These are phyloP conservation scores for Gobiocypris rarus DNA, from an alignment of 2,113 vertebrate genomes.

Conservation along the genomic window DNA sequence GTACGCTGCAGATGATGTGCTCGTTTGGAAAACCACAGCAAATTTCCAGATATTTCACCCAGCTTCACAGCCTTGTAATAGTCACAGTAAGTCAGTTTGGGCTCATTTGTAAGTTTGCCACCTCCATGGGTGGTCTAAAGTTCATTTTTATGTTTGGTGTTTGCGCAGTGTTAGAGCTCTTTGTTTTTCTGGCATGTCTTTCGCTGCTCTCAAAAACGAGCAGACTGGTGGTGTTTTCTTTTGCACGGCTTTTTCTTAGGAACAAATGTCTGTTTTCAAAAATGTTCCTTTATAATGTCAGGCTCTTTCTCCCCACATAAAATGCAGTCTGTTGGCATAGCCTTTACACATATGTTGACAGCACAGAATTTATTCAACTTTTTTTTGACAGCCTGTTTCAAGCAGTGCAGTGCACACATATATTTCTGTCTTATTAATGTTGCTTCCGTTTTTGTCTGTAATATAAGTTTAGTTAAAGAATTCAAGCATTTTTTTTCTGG, in stretches of 20 bases:
- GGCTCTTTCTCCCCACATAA: conserved; percentile 33
- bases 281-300: conserved; percentile 35
- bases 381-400: conserved; percentile 53
- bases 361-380: conserved; percentile 27
- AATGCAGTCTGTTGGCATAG: conserved; percentile 20
- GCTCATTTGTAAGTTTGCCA: conserved; percentile 51
- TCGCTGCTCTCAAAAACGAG: not conserved
- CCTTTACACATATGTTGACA: conserved; percentile 38
- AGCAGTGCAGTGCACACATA: conserved; percentile 32
- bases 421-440: conserved; percentile 25
- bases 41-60: conserved; percentile 26
- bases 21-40: conserved; percentile 46
- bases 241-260: conserved; percentile 28
- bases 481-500: not conserved
- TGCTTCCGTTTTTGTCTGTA: not conserved
- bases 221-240: conserved; percentile 38
- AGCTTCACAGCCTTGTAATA: conserved; percentile 18
- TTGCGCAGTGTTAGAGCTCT: conserved; percentile 47
- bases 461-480: conserved; percentile 18
- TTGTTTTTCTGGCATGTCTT: conserved; percentile 54
- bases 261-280: conserved; percentile 40
- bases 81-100: conserved; percentile 35
- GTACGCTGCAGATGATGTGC: not conserved
- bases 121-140: conserved; percentile 54
- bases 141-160: conserved; percentile 41